Evolutionary conservation across 2,888 invertebrate species (phyloP).

Genomic region (Sialis fuliginosa): DNA sequence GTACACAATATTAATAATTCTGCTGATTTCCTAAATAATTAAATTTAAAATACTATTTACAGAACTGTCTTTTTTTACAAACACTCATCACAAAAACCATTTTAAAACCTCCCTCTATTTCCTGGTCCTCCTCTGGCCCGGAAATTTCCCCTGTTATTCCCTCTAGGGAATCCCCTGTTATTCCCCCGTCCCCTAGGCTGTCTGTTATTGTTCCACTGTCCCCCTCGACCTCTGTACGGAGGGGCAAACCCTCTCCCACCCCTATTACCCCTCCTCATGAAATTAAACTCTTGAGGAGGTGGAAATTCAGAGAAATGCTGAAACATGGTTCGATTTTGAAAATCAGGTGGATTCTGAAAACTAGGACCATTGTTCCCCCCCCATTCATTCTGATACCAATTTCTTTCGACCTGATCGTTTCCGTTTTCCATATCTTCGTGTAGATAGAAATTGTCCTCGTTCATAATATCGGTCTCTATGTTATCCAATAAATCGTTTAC

Average conservation of each 20-base stretch:
- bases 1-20: too few species aligned
- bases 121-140: slow-evolving; percentile 18
- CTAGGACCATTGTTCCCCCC: slow-evolving; percentile 10
- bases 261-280: slow-evolving; percentile 12
- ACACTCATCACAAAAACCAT: not conserved
- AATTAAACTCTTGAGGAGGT: slow-evolving; percentile 9
- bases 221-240: slow-evolving; percentile 15
- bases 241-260: slow-evolving; percentile 15
- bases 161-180: slow-evolving; percentile 13
- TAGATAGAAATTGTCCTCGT: slow-evolving; percentile 8
- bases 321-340: slow-evolving; percentile 6
- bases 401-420: slow-evolving; percentile 10
- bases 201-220: slow-evolving; percentile 4
- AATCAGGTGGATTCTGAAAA: slow-evolving; percentile 7
- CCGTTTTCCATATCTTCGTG: slow-evolving; percentile 1
- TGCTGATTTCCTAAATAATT: too few species aligned
- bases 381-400: slow-evolving; percentile 10
- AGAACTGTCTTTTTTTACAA: too few species aligned
- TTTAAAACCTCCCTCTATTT: not conserved
- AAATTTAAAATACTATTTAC: too few species aligned
- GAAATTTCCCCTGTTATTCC: slow-evolving; percentile 24
- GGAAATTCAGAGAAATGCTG: not conserved
- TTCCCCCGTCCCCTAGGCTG: slow-evolving; percentile 16
- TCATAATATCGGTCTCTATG: slow-evolving; percentile 18
- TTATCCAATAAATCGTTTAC: slow-evolving; percentile 22